These are phyloP conservation scores for Dimorphilus gyrociliatus DNA, from an alignment of 2,888 invertebrate genomes.

Conservation along the genomic window DNA sequence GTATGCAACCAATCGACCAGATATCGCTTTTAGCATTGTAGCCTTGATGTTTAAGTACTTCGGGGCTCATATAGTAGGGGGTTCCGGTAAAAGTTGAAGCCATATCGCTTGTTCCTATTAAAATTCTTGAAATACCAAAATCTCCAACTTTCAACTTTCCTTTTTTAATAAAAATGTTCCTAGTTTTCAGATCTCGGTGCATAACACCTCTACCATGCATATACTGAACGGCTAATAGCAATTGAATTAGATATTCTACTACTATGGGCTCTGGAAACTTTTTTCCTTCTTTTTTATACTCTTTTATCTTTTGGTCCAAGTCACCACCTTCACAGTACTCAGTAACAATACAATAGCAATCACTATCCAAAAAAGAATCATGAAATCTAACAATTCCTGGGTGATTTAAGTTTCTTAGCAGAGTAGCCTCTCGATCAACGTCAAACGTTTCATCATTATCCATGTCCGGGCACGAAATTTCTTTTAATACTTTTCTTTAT, in stretches of 20 bases:
- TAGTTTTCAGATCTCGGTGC: slow-evolving; percentile 9
- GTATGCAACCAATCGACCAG: slow-evolving; percentile 38
- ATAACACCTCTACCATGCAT: slow-evolving; percentile 28
- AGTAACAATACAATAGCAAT: slow-evolving; percentile 36
- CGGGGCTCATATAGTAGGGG: slow-evolving; percentile 39
- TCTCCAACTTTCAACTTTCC: slow-evolving; percentile 37
- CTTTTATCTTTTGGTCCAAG: slow-evolving; percentile 25
- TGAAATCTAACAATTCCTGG: slow-evolving; percentile 35
- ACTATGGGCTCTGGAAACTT: slow-evolving; percentile 24
- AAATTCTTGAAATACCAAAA: slow-evolving; percentile 37
- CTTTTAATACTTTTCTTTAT: slow-evolving; percentile 36
- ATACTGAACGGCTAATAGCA: slow-evolving; percentile 34
- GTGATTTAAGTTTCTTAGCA: slow-evolving; percentile 32
- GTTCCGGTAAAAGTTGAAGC: slow-evolving; percentile 38
- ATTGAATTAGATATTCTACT: slow-evolving; percentile 34
- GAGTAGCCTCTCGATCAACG: slow-evolving; percentile 32
- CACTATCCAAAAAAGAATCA: slow-evolving; percentile 35
- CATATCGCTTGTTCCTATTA: slow-evolving; percentile 35
- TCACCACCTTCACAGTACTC: slow-evolving; percentile 39
- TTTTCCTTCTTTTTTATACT: slow-evolving; percentile 23
- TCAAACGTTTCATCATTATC: slow-evolving; percentile 36
- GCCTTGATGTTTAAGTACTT: slow-evolving; percentile 38
- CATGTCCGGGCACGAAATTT: slow-evolving; percentile 35
- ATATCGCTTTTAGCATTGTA: slow-evolving; percentile 38
- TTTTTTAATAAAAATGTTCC: slow-evolving; percentile 36